These are phyloP conservation scores for Hyperoplus immaculatus DNA, from an alignment of 2,797 vertebrate genomes.

Conservation along the genomic window DNA sequence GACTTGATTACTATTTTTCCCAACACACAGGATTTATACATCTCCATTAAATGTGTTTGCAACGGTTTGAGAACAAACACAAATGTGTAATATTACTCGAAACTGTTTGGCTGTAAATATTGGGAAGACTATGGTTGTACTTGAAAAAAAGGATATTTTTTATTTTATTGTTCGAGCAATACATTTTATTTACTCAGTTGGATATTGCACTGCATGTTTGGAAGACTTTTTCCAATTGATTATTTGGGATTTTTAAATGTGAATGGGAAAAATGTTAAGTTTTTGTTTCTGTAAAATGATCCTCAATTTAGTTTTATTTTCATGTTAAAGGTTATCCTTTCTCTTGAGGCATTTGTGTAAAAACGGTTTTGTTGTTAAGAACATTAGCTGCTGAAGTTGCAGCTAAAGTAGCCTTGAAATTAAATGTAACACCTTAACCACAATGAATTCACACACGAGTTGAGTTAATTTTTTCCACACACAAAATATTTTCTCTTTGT, in stretches of 20 bases:
- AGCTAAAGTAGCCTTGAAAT: constrained; percentile 6
- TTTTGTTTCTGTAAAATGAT: constrained; percentile 25
- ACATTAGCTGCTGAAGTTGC: constrained; percentile 15
- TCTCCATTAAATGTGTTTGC: constrained; percentile 39
- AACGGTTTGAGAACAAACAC: constrained; percentile 21
- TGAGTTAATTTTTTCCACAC: background rate
- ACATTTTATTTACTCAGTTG: constrained; percentile 18
- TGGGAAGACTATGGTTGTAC: constrained; percentile 23
- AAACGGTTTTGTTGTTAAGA: constrained; percentile 23
- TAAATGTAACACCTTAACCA: background rate
- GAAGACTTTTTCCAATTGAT: constrained; percentile 24
- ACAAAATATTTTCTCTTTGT: background rate
- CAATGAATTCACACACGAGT: background rate
- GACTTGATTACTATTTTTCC: constrained; percentile 17
- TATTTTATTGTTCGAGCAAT: constrained; percentile 19
- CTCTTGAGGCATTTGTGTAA: background rate
- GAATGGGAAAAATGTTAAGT: constrained; percentile 40
- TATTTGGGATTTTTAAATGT: constrained; percentile 40
- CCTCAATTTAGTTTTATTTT: constrained; percentile 5
- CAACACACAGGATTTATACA: constrained; percentile 29
- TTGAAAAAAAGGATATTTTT: constrained; percentile 21
- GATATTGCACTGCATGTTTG: constrained; percentile 65
- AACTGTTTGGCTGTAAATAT: constrained; percentile 38
- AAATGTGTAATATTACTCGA: constrained; percentile 31
- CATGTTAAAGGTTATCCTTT: background rate